Percentiles rank a stretch among this genome's conserved stretches.
These are phyloP conservation scores for Ianthella basta DNA, from an alignment of 37 sponge, comb jelly and placozoan genomes.

Conservation along the genomic window DNA sequence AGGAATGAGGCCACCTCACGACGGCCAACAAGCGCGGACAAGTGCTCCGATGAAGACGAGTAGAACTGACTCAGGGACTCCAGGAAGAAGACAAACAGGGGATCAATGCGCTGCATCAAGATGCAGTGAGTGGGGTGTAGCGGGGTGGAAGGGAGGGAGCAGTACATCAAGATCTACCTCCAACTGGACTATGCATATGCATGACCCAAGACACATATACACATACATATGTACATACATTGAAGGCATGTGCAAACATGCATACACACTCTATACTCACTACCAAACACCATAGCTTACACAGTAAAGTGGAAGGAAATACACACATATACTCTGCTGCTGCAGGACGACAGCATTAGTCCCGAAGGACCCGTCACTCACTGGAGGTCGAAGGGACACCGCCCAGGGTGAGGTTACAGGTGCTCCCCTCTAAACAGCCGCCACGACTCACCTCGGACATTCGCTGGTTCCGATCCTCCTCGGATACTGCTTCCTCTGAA, in stretches of 20 bases:
- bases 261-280: slow-evolving; percentile 22
- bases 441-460: too few species aligned
- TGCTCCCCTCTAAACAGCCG: too few species aligned
- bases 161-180: background rate
- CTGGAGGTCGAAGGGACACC: too few species aligned
- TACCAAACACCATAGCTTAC: background rate
- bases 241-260: slow-evolving; percentile 4
- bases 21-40: background rate
- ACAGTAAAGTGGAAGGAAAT: slow-evolving; percentile 39
- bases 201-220: slow-evolving; percentile 18
- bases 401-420: too few species aligned
- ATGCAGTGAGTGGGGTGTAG: background rate
- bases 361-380: too few species aligned
- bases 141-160: background rate
- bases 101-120: background rate
- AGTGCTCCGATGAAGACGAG: background rate
- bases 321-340: background rate
- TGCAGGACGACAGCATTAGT: too few species aligned
- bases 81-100: background rate
- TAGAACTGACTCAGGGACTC: background rate
- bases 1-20: background rate
- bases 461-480: slow-evolving; percentile 11
- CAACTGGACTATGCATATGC: background rate
- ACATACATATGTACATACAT: slow-evolving; percentile 15
- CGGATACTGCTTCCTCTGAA: slow-evolving; percentile 31